These are phyloP conservation scores for Melipona beecheii DNA, from an alignment of 2,888 invertebrate species.

Conservation along the genomic window DNA sequence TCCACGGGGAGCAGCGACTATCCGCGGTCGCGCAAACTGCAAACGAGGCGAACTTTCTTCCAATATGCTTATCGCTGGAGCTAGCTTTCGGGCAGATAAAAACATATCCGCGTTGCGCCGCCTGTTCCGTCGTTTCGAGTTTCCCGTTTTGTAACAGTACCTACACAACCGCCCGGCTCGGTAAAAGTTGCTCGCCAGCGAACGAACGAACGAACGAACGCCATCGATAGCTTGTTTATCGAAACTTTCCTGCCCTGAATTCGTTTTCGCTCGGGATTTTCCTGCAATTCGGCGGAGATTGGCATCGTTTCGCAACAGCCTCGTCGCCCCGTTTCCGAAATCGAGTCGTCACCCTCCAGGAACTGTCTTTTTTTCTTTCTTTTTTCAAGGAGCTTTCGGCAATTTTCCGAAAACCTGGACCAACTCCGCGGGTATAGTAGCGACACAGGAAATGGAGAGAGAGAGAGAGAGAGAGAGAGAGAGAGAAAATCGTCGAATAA, in stretches of 20 bases:
- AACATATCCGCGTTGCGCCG: constrained; percentile 4
- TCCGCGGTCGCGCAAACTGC: not conserved
- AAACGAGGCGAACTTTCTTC: constrained; percentile 44
- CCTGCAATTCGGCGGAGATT: not conserved
- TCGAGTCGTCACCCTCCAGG: too few species aligned
- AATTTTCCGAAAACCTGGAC: too few species aligned
- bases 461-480: not conserved
- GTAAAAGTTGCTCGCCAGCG: constrained; percentile 37
- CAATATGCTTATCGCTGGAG: constrained; percentile 35
- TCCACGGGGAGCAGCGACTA: not conserved
- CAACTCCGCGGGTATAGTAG: too few species aligned
- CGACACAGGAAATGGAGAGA: too few species aligned
- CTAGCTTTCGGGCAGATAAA: constrained; percentile 30
- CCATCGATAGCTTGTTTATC: constrained; percentile 36
- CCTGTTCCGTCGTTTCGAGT: constrained; percentile 28
- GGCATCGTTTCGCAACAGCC: not conserved
- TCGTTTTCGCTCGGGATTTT: not conserved
- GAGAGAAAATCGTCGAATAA: not conserved
- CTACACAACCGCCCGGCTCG: not conserved
- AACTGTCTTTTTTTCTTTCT: too few species aligned
- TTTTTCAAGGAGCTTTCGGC: too few species aligned
- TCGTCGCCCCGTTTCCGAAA: not conserved
- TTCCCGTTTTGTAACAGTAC: constrained; percentile 36
- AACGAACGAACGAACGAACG: not conserved
- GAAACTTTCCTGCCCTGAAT: constrained; percentile 19